A percentile compares a stretch with the other conserved stretches of the same genome.
phyloP scores from a whole-genome alignment of 1,140 invertebrate genomes.

The Amphibalanus amphitrite region DNA sequence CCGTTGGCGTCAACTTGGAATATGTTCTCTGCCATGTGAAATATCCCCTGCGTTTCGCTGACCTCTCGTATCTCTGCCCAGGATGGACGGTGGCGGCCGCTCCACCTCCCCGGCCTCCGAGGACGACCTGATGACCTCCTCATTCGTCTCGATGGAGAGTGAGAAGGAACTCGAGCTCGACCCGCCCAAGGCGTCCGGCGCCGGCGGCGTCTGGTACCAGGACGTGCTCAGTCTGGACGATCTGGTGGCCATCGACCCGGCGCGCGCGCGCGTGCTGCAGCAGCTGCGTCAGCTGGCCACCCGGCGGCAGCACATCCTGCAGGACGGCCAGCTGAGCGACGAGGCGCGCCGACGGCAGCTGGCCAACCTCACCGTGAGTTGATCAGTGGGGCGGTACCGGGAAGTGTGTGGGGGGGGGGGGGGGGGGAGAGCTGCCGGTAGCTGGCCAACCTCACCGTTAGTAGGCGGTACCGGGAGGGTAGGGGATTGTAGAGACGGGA shows the following conservation, averaged over 20 bases:
- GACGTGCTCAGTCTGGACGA: slow-evolving; percentile 55
- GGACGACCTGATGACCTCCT: slow-evolving; percentile 50
- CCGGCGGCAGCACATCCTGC: slow-evolving; percentile 47
- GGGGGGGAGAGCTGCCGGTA: slow-evolving; percentile 38
- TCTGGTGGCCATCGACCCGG: slow-evolving; percentile 65
- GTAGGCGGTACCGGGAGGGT: too few relatives aligned
- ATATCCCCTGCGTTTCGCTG: too few relatives aligned
- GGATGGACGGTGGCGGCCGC: slow-evolving; percentile 5
- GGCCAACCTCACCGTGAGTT: slow-evolving; percentile 43
- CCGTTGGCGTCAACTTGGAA: too few relatives aligned
- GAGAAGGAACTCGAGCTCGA: slow-evolving; percentile 52
- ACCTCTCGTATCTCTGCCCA: too few relatives aligned
- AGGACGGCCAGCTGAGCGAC: slow-evolving; percentile 38
- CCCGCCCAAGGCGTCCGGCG: slow-evolving; percentile 29
- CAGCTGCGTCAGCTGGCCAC: slow-evolving; percentile 50
- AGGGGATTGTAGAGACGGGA: too few relatives aligned
- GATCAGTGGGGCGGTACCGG: slow-evolving; percentile 41
- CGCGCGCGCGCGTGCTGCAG: slow-evolving; percentile 55
- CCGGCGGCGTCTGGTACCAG: slow-evolving; percentile 26
- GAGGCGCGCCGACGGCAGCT: slow-evolving; percentile 40
- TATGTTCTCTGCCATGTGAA: too few relatives aligned
- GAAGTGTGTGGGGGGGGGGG: slow-evolving; percentile 45
- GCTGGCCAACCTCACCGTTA: slow-evolving; percentile 34
- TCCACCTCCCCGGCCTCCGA: slow-evolving; percentile 22
- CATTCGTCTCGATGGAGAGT: slow-evolving; percentile 52